These are phyloP conservation scores for Nesogale talazaci DNA, from an alignment of 2,113 vertebrate species.

Conservation along the genomic window DNA sequence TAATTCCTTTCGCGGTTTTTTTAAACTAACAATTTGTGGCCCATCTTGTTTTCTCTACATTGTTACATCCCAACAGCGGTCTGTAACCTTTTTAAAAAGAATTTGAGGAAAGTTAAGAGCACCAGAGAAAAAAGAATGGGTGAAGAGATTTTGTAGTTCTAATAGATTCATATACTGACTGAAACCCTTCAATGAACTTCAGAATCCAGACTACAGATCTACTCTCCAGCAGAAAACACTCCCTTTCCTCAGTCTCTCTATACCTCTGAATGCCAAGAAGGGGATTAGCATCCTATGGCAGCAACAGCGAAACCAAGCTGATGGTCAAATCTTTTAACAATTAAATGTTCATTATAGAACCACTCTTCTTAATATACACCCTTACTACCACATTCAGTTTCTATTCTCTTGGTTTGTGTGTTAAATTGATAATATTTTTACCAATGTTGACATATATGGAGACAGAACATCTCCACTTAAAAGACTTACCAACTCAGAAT, in stretches of 20 bases:
- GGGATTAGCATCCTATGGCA: not conserved
- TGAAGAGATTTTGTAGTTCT: not conserved
- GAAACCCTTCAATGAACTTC: constrained; percentile 23
- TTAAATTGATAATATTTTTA: not conserved
- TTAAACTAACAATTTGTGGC: not conserved
- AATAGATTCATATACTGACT: not conserved
- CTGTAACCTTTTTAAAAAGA: not conserved
- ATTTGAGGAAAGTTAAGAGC: not conserved
- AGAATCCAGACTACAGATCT: constrained; percentile 35
- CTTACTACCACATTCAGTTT: not conserved
- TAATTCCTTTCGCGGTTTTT: constrained; percentile 23
- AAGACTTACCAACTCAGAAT: constrained; percentile 23
- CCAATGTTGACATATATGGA: constrained; percentile 22
- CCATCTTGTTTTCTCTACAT: not conserved
- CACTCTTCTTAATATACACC: not conserved
- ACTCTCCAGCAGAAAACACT: constrained; percentile 18
- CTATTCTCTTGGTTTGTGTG: not conserved
- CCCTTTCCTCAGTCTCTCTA: not conserved
- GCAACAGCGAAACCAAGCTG: not conserved
- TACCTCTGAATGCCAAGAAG: not conserved
- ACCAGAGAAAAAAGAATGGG: not conserved
- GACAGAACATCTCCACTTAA: not conserved
- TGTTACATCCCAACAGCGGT: not conserved
- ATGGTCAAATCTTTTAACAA: constrained; percentile 3
- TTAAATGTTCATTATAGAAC: constrained; percentile 14